Percentiles rank a stretch among this genome's conserved stretches.
phyloP scores from a whole-genome alignment of 2,113 vertebrate species.

The Nothobranchius kuhntae region DNA sequence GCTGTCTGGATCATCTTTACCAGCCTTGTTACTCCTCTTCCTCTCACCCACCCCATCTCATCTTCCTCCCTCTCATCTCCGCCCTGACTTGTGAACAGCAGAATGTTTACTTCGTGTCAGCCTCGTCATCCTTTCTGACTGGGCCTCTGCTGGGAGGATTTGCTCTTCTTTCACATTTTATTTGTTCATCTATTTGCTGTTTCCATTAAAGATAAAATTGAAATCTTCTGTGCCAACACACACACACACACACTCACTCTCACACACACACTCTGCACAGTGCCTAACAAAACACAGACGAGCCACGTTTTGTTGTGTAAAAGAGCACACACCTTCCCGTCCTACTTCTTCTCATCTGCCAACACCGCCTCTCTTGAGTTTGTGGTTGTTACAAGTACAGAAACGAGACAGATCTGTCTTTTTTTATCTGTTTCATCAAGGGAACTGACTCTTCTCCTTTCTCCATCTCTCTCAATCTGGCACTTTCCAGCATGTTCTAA shows the following conservation, averaged over 20 bases:
- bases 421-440: conserved; percentile 41
- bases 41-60: conserved; percentile 4
- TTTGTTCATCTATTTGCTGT: conserved; percentile 65
- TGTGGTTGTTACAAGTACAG: conserved; percentile 29
- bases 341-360: conserved; percentile 65
- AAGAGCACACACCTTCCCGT: conserved; percentile 65
- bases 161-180: conserved; percentile 54
- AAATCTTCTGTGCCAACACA: conserved; percentile 54
- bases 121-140: conserved; percentile 60
- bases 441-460: conserved; percentile 22
- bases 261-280: neutral
- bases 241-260: neutral
- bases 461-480: conserved; percentile 15
- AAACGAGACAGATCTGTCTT: conserved; percentile 32
- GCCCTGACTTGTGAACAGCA: conserved; percentile 37
- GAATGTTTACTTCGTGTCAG: conserved; percentile 56
- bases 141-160: conserved; percentile 55
- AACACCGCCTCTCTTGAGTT: conserved; percentile 24
- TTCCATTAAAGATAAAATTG: conserved; percentile 77
- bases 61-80: conserved; percentile 14
- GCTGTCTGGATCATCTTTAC: conserved; percentile 9
- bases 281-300: conserved; percentile 43
- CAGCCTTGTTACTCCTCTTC: neutral
- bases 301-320: conserved; percentile 51
- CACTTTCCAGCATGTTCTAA: conserved; percentile 32